Conservation (phyloP, 2,888 invertebrate species). For the Drosophila fungiperda region DNA sequence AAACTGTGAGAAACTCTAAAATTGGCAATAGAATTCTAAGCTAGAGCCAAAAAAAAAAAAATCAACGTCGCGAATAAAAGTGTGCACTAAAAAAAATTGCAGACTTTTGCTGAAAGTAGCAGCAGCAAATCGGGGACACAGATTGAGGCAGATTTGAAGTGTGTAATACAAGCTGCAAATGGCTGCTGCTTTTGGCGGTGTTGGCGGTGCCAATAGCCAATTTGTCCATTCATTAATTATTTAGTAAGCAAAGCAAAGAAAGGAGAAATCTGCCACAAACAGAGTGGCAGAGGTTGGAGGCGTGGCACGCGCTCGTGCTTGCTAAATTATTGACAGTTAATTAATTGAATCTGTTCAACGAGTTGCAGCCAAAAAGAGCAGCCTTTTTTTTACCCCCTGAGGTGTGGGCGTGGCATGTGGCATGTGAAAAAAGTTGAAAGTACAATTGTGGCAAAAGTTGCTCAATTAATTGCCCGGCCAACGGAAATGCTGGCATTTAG, state of each 20-base stretch:
- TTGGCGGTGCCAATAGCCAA: conserved; percentile 60
- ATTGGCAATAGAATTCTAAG: conserved; percentile 25
- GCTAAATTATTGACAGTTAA: conserved; percentile 70
- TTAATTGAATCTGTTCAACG: conserved; percentile 73
- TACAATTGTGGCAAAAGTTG: conserved; percentile 61
- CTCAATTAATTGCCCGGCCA: conserved; percentile 54
- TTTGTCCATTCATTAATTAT: conserved; percentile 79
- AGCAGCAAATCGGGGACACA: neutral
- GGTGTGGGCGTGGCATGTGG: conserved; percentile 32
- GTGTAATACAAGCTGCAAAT: neutral
- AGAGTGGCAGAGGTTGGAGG: neutral
- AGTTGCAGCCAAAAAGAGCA: conserved; percentile 54
- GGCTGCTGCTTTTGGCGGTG: conserved; percentile 6
- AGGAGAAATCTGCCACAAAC: conserved; percentile 35
- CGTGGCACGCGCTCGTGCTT: conserved; percentile 46
- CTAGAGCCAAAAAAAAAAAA: conserved; percentile 50
- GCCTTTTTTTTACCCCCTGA: neutral
- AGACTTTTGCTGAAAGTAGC: conserved; percentile 5
- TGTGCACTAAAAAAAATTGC: conserved; percentile 24
- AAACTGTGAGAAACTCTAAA: conserved; percentile 5
- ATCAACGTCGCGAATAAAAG: conserved; percentile 49
- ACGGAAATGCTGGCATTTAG: conserved; percentile 54
- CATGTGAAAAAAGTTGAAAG: conserved; percentile 46
- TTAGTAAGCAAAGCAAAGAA: conserved; percentile 53
- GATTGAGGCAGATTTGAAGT: conserved; percentile 27